These are phyloP conservation scores for Pseudobourletiella spinata DNA, from an alignment of 1,140 invertebrate genomes.

Conservation along the genomic window DNA sequence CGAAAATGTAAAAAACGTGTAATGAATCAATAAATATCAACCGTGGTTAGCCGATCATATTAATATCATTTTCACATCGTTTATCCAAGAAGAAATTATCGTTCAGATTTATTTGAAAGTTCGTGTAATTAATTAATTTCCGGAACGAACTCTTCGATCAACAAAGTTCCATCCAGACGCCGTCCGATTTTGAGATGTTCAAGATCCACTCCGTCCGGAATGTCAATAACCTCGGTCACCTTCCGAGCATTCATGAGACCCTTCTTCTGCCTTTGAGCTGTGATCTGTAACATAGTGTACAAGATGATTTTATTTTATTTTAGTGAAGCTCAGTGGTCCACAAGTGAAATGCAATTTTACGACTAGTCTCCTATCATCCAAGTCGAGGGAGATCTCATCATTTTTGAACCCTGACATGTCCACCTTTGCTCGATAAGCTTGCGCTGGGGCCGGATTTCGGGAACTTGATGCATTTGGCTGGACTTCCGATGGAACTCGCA, in stretches of 20 bases:
- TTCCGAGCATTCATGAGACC: constrained; percentile 11
- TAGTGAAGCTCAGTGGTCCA: no score
- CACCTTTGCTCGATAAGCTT: constrained; percentile 7
- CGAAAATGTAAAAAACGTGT: no score
- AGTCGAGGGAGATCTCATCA: constrained; percentile 20
- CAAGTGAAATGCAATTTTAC: no score
- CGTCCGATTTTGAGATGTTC: constrained; percentile 18
- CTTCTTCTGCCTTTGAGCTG: constrained; percentile 6
- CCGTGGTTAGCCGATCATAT: no score
- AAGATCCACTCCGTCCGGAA: constrained; percentile 14
- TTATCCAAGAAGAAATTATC: not conserved
- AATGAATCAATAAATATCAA: no score
- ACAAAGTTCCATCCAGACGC: constrained; percentile 10
- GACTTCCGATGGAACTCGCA: not conserved
- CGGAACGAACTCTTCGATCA: constrained; percentile 38
- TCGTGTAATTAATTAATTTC: constrained; percentile 36
- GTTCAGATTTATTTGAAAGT: not conserved
- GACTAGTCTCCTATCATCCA: constrained; percentile 4
- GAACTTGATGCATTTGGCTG: not conserved
- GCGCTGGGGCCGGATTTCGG: not conserved
- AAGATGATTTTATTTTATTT: not conserved
- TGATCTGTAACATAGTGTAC: constrained; percentile 9
- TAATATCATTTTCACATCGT: no score
- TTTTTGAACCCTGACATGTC: constrained; percentile 16
- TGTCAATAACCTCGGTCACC: constrained; percentile 21